phyloP scores from a whole-genome alignment of 1,140 invertebrate genomes.

The Apocrypta bakeri region DNA sequence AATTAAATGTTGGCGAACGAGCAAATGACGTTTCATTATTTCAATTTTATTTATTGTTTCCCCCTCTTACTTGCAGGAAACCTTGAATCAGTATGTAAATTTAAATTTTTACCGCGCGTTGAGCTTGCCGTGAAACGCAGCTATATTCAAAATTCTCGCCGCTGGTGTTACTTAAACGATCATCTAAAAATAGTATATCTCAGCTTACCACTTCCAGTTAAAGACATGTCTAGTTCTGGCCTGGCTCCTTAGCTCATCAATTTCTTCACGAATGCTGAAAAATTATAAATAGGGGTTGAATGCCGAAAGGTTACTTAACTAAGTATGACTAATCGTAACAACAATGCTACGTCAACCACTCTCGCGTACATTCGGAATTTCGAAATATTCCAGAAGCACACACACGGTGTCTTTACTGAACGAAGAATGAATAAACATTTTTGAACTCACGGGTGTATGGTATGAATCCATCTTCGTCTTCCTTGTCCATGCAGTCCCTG shows the following conservation, averaged over 20 bases:
- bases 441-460: conserved; percentile 91
- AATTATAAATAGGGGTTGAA: conserved; percentile 70
- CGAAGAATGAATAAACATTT: not conserved
- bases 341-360: no score
- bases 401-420: conserved; percentile 2
- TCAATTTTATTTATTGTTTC: not conserved
- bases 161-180: not conserved
- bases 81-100: not conserved
- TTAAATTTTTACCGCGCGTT: not conserved
- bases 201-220: conserved; percentile 1
- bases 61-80: not conserved
- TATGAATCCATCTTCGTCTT: conserved; percentile 96
- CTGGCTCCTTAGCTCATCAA: conserved; percentile 75
- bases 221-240: not conserved
- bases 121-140: not conserved
- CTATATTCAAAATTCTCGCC: not conserved
- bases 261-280: conserved; percentile 85
- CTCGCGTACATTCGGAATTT: no score
- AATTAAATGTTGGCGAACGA: no score
- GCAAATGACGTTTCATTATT: no score
- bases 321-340: no score
- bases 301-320: no score
- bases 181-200: not conserved
- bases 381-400: no score
- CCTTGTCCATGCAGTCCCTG: conserved; percentile 91